Evolutionary conservation across 2,888 invertebrate genomes (phyloP).

Genomic region (Chrysolina oricalcia): DNA sequence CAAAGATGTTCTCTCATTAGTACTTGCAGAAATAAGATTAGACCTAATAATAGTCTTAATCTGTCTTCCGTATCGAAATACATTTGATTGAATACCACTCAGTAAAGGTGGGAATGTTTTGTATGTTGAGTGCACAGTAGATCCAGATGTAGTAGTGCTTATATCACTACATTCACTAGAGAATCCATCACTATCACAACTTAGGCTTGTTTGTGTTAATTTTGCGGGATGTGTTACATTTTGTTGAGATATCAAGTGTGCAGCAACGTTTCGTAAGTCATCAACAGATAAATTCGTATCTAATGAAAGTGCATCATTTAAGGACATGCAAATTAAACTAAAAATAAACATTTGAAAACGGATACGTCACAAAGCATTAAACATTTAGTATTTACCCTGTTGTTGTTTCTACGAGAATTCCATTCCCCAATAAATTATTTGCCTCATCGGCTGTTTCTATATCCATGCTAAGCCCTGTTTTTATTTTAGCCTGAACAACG

Average conservation of each 20-base stretch:
- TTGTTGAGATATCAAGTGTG: constrained; percentile 70
- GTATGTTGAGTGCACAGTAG: constrained; percentile 52
- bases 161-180: constrained; percentile 68
- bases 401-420: constrained; percentile 71
- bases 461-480: constrained; percentile 44
- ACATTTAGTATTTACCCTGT: constrained; percentile 67
- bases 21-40: constrained; percentile 47
- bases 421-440: constrained; percentile 70
- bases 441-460: constrained; percentile 66
- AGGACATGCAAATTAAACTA: constrained; percentile 71
- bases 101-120: constrained; percentile 54
- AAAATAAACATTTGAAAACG: constrained; percentile 54
- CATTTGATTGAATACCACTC: constrained; percentile 51
- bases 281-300: constrained; percentile 72
- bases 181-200: constrained; percentile 69
- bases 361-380: constrained; percentile 9
- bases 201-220: constrained; percentile 50
- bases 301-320: constrained; percentile 71
- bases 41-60: constrained; percentile 48
- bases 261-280: constrained; percentile 71
- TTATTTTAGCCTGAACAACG: constrained; percentile 43
- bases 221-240: constrained; percentile 53
- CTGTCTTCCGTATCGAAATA: constrained; percentile 50
- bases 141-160: constrained; percentile 59
- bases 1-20: constrained; percentile 33